Evolutionary conservation across 1,140 invertebrate genomes (phyloP).

Genomic region (Drosophila truncata): DNA sequence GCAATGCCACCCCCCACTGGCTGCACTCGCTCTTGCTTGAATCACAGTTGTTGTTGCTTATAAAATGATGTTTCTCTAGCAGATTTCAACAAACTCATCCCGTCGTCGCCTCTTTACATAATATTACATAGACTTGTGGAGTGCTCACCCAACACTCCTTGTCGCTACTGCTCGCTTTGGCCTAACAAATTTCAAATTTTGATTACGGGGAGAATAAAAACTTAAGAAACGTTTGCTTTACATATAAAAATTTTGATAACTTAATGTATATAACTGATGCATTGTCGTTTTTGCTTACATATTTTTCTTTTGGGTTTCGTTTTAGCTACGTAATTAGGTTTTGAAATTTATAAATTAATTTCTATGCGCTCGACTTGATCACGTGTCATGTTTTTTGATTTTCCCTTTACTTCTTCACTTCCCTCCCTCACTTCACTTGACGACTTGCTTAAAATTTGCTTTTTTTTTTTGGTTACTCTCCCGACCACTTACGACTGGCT

Average conservation of each 20-base stretch:
- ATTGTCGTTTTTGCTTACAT: constrained; percentile 40
- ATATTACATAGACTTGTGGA: constrained; percentile 62
- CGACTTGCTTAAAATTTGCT: constrained; percentile 49
- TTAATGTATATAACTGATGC: constrained; percentile 48
- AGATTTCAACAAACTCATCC: constrained; percentile 63
- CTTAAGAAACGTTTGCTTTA: constrained; percentile 47
- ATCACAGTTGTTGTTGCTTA: constrained; percentile 85
- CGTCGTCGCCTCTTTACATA: constrained; percentile 28
- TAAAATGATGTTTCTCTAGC: constrained; percentile 76
- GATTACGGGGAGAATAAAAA: constrained; percentile 46
- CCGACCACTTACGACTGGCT: constrained; percentile 63
- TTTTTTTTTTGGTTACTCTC: constrained; percentile 62
- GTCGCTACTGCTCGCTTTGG: constrained; percentile 27
- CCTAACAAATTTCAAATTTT: constrained; percentile 52
- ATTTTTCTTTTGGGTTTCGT: constrained; percentile 26
- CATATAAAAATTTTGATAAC: constrained; percentile 63
- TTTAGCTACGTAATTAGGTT: constrained; percentile 64
- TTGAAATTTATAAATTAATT: constrained; percentile 54
- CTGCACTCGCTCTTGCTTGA: constrained; percentile 52
- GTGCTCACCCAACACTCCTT: constrained; percentile 64
- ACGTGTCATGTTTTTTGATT: constrained; percentile 68
- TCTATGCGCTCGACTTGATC: constrained; percentile 70
- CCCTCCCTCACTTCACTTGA: constrained; percentile 18
- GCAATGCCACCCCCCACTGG: constrained; percentile 41
- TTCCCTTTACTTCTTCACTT: constrained; percentile 7